Base-by-base conservation (phyloP, 1,140 invertebrate species). In the Drosophila quadrilineata region DNA sequence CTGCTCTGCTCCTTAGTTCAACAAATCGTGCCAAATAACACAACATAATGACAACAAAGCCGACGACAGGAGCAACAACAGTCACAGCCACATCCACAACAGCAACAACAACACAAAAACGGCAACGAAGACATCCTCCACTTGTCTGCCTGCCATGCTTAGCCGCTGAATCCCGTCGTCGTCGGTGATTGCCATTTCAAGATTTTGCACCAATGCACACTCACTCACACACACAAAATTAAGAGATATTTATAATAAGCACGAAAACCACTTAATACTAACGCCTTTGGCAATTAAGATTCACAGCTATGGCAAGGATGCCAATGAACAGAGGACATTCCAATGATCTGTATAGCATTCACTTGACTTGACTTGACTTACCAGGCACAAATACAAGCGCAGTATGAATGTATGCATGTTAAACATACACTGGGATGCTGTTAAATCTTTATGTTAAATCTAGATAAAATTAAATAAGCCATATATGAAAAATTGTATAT, bases 161-260 rank as follows among this genome's bases (percentile, higher is more conserved):
- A 35, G 26, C 54, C 12, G 22, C 9, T 28, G 43, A 40, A 10
- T 24, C n/a, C 29, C 8, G 21, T 52, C 19, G 49, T 54, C n/a
- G 76, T 77, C 84, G 84, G 84, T 70, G 84, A 87, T 87, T 87
- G 77, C 63, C 75, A 71, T 79, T 87, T 82, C 85, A 84, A 87
- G 84, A 87, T 87, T 72, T 82, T 69, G 68, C 65, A 38, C 8
- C n/a, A 38, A n/a, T n/a, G n/a, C 59, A 19, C 3, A 54, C 26
- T 19, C 38, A 60, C 26, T 31, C 16, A 46, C 24, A 45, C 21
- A 45, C 9, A 17, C 38, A 86, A 88, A 88, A 88, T 88, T 88
- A 88, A 88, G 86, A 88, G 86, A 88, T 88, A 88, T 88, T 88
- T 88, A 88, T 88, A 88, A 88, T 82, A 88, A 88, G 86, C 86